These are phyloP conservation scores for Alexandromys fortis DNA, from an alignment of 2,113 vertebrate species.

Conservation along the genomic window DNA sequence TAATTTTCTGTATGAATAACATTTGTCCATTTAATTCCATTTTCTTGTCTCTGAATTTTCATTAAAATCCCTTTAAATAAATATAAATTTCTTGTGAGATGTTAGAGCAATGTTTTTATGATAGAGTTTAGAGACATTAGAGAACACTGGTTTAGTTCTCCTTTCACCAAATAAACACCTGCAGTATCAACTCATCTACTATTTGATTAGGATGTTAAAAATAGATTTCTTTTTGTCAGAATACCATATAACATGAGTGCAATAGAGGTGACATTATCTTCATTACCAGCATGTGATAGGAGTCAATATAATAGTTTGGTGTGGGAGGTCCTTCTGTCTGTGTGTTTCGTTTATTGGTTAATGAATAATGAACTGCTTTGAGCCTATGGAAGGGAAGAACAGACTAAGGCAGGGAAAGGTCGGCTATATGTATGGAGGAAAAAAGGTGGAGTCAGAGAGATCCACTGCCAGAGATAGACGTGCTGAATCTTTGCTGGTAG, in stretches of 20 bases:
- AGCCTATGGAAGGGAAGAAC: too few species aligned
- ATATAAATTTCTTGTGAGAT: background rate
- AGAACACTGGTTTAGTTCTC: background rate
- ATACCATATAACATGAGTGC: background rate
- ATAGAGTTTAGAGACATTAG: background rate
- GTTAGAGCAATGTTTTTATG: background rate
- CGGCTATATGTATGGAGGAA: too few species aligned
- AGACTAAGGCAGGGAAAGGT: too few species aligned
- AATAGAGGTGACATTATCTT: background rate
- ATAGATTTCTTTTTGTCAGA: background rate
- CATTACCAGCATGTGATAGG: background rate
- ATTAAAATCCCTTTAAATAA: background rate
- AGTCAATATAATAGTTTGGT: too few species aligned
- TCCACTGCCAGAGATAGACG: too few species aligned
- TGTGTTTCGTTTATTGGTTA: too few species aligned
- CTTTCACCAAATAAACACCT: background rate
- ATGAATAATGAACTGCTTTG: too few species aligned
- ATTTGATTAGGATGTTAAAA: background rate
- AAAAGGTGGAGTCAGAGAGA: too few species aligned
- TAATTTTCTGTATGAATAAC: background rate
- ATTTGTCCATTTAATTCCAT: background rate
- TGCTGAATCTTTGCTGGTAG: too few species aligned
- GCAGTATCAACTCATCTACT: background rate
- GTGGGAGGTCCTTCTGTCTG: too few species aligned
- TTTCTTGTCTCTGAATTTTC: background rate